Evolutionary conservation across 2,113 vertebrate species (phyloP), one percentile per base, ranked within the genome.

Genomic region (Monarcha castaneiventris): DNA sequence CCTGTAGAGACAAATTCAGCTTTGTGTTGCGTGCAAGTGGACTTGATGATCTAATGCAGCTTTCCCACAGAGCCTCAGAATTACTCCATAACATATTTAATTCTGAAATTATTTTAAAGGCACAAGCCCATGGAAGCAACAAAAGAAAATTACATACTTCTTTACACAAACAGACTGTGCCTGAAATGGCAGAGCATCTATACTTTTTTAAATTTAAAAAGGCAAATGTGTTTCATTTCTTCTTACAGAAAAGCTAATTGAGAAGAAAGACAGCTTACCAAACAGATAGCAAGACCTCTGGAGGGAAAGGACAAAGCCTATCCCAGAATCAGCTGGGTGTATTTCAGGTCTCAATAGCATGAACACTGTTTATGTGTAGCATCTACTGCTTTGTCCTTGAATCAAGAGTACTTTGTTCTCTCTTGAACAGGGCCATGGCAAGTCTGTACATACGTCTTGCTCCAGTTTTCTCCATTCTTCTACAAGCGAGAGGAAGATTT

Each of bases 71-170:
- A 81, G 30, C 32, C 21, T 61, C 46, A 81, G 46, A 75, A 71
- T 84, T 84, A 68, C 77, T 92, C 84, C 18, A 41, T 33, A 74
- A 61, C 26, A 37, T 84, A 51, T 76, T 95, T 94, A 33, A 86
- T 94, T 90, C 78, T 85, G 66, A 79, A 86, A 95, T 78, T 87
- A 89, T 67, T 92, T 93, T 95, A 59, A 86, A 94, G 88, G 15
- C 23, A 55, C 37, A 16, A 64, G 41, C 56, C 59, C 48, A 61
- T 55, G 35, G 61, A 62, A 91, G 88, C 9, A 93, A 52, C n/a
- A 23, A 59, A 88, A 90, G 44, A 87, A 58, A 63, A 93, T 86
- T 85, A 58, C 10, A 4, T 20, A 46, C 16, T 75, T 33, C 41
- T 85, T 63, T 67, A 68, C 10, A 87, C 64, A 92, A 93, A 87